These are phyloP conservation scores for Mechanitis mazaeus DNA, from an alignment of 2,888 invertebrate species.

Conservation along the genomic window DNA sequence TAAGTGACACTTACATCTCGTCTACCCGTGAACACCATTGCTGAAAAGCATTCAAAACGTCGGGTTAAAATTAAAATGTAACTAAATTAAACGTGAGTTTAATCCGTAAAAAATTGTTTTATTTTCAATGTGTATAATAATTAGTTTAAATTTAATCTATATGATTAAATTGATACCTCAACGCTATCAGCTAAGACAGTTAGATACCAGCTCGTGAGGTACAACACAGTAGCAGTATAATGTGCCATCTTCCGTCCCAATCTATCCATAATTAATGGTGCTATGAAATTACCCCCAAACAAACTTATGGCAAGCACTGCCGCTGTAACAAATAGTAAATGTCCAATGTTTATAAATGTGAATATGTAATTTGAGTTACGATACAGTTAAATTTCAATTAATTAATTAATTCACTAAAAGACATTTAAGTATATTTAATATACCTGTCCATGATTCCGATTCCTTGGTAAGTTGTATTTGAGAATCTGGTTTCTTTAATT, in stretches of 20 bases:
- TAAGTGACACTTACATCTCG: too few species aligned
- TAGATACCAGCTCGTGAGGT: constrained; percentile 65
- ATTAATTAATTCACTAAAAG: too few species aligned
- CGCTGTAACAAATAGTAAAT: constrained; percentile 36
- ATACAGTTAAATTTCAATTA: too few species aligned
- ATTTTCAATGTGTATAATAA: too few species aligned
- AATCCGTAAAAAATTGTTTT: too few species aligned
- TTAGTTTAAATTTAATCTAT: too few species aligned
- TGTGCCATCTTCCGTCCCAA: constrained; percentile 73
- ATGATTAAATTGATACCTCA: constrained; percentile 28
- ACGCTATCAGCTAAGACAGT: constrained; percentile 56
- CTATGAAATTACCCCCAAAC: constrained; percentile 51
- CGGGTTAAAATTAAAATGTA: too few species aligned
- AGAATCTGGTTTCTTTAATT: constrained; percentile 53
- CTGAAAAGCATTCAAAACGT: too few species aligned
- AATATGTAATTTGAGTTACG: too few species aligned
- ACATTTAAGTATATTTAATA: not conserved
- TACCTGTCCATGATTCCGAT: constrained; percentile 75
- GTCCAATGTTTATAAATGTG: too few species aligned
- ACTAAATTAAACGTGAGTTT: too few species aligned
- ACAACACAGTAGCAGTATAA: constrained; percentile 57
- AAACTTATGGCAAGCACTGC: constrained; percentile 49
- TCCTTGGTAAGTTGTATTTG: constrained; percentile 50
- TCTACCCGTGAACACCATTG: too few species aligned
- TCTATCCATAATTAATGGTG: constrained; percentile 64